These are phyloP conservation scores for Vespertilio murinus DNA, from an alignment of 2,797 vertebrate species.

Conservation along the genomic window DNA sequence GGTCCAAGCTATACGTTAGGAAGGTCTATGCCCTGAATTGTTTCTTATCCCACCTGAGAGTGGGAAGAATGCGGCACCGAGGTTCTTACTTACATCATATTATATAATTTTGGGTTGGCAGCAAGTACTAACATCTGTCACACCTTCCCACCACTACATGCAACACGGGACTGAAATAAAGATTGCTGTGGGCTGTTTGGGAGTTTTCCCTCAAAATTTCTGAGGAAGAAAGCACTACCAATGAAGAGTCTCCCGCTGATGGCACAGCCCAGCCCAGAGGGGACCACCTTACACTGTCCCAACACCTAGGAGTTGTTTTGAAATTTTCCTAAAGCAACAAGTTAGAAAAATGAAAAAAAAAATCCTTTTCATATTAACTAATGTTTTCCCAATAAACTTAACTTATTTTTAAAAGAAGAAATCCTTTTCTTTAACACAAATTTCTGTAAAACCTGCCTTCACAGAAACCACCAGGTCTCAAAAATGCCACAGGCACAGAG, in stretches of 20 bases:
- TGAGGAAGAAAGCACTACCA: not conserved
- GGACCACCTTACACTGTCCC: not conserved
- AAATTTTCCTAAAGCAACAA: not conserved
- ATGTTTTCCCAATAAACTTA: not conserved
- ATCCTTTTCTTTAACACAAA: not conserved
- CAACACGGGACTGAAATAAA: conserved; percentile 45
- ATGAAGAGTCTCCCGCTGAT: not conserved
- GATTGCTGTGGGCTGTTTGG: not conserved
- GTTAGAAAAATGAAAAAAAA: not conserved
- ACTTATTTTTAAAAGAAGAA: not conserved
- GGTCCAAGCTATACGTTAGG: not conserved
- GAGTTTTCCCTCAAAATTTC: not conserved
- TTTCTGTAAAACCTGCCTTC: not conserved
- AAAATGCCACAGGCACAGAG: not conserved
- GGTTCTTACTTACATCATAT: conserved; percentile 56
- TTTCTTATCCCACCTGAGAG: not conserved
- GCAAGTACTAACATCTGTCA: conserved; percentile 44
- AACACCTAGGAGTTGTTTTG: not conserved
- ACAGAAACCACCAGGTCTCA: not conserved
- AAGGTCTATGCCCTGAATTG: not conserved
- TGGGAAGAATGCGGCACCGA: not conserved
- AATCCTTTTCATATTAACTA: not conserved
- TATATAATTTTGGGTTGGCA: conserved; percentile 48
- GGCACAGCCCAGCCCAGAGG: not conserved
- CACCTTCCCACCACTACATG: not conserved